These are phyloP conservation scores for Papilio machaon DNA, from an alignment of 1,140 invertebrate species.

Conservation along the genomic window DNA sequence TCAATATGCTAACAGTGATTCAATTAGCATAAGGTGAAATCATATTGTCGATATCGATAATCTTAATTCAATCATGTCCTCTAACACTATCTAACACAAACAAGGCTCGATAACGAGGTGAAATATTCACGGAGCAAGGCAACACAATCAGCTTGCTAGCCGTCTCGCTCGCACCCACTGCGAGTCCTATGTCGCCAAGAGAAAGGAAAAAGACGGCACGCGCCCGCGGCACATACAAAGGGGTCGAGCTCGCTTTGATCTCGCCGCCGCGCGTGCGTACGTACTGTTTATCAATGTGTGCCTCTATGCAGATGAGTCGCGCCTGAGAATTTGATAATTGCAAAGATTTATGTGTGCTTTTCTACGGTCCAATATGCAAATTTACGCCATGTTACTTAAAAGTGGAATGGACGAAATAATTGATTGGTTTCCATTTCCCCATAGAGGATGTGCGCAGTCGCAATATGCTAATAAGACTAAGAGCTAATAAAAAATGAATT, in stretches of 20 bases:
- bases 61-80: conserved; percentile 58
- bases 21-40: conserved; percentile 36
- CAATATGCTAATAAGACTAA: conserved; percentile 3
- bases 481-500: neutral
- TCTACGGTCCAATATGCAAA: conserved; percentile 57
- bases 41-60: conserved; percentile 66
- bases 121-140: conserved; percentile 80
- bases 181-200: conserved; percentile 51
- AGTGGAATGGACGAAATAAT: conserved; percentile 25
- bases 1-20: neutral
- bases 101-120: conserved; percentile 82
- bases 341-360: conserved; percentile 76
- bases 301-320: conserved; percentile 78
- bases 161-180: conserved; percentile 64
- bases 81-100: conserved; percentile 80
- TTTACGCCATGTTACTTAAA: conserved; percentile 37
- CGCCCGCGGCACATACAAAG: conserved; percentile 76
- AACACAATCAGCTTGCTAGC: conserved; percentile 69
- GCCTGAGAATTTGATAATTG: conserved; percentile 81
- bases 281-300: conserved; percentile 62
- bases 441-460: conserved; percentile 12
- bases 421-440: conserved; percentile 17
- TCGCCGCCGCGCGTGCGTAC: conserved; percentile 77
- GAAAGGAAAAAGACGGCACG: conserved; percentile 77
- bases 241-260: conserved; percentile 79